These are phyloP conservation scores for Tetrapedia diversipes DNA, from an alignment of 2,888 invertebrate genomes.

Conservation along the genomic window DNA sequence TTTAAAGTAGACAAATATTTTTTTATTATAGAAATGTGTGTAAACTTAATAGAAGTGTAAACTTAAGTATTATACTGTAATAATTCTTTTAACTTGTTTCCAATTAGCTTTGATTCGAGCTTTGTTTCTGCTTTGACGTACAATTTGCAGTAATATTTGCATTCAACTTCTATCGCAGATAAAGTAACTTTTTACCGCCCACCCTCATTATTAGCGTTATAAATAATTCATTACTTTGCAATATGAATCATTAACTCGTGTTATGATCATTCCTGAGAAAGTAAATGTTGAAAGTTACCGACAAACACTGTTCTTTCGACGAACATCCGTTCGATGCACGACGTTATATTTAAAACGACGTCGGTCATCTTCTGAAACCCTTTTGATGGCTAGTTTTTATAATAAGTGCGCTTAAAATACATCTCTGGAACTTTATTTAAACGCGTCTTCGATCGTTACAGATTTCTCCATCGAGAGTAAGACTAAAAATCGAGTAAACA, in stretches of 20 bases:
- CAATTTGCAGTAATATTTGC: background rate
- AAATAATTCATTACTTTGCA: background rate
- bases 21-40: no score
- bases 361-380: constrained; percentile 27
- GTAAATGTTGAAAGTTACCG: constrained; percentile 31
- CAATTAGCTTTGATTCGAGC: background rate
- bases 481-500: constrained; percentile 53
- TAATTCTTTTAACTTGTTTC: background rate
- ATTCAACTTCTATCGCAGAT: no score
- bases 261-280: background rate
- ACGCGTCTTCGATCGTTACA: constrained; percentile 10
- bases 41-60: background rate
- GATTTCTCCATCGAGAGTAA: constrained; percentile 37
- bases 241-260: constrained; percentile 7
- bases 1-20: no score
- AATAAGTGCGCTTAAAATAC: background rate
- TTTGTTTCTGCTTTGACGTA: background rate
- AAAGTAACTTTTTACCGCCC: background rate
- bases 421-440: constrained; percentile 6
- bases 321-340: background rate
- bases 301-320: background rate
- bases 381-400: constrained; percentile 40
- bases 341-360: background rate
- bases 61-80: no score
- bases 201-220: background rate